Percentiles rank a stretch among this genome's conserved stretches.
Evolutionary conservation across 1,140 invertebrate genomes (phyloP).

Genomic region (Metaphire vulgaris): DNA sequence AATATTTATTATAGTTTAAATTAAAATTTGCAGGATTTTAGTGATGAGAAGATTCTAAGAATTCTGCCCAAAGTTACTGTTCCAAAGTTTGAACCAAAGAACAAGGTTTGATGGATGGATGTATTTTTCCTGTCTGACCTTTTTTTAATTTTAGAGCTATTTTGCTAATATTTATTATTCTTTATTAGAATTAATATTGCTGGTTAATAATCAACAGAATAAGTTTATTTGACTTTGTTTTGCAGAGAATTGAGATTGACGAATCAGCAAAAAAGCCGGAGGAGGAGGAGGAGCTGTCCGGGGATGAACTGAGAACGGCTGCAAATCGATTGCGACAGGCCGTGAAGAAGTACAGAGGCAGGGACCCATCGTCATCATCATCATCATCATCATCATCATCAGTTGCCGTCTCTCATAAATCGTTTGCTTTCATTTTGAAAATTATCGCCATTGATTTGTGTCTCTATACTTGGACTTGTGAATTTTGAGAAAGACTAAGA

Average conservation of each 20-base stretch:
- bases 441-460: too few relatives aligned
- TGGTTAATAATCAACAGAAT: neutral
- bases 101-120: slow-evolving; percentile 33
- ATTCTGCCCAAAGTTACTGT: slow-evolving; percentile 31
- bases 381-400: neutral
- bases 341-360: neutral
- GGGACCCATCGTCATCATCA: neutral
- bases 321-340: neutral
- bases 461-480: too few relatives aligned
- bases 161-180: neutral
- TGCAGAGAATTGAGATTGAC: slow-evolving; percentile 45
- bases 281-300: slow-evolving; percentile 8
- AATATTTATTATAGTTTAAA: too few relatives aligned
- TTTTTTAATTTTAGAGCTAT: slow-evolving; percentile 8
- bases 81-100: slow-evolving; percentile 35
- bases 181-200: neutral
- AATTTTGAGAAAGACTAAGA: too few relatives aligned
- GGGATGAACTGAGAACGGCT: neutral
- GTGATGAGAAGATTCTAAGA: slow-evolving; percentile 21
- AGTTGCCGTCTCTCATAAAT: neutral
- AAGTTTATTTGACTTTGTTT: too few relatives aligned
- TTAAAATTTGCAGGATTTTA: too few relatives aligned
- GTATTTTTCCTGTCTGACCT: neutral
- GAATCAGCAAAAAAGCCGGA: slow-evolving; percentile 35
- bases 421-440: too few relatives aligned